These are phyloP conservation scores for Vanessa atalanta DNA, from an alignment of 1,140 invertebrate genomes.

Conservation along the genomic window DNA sequence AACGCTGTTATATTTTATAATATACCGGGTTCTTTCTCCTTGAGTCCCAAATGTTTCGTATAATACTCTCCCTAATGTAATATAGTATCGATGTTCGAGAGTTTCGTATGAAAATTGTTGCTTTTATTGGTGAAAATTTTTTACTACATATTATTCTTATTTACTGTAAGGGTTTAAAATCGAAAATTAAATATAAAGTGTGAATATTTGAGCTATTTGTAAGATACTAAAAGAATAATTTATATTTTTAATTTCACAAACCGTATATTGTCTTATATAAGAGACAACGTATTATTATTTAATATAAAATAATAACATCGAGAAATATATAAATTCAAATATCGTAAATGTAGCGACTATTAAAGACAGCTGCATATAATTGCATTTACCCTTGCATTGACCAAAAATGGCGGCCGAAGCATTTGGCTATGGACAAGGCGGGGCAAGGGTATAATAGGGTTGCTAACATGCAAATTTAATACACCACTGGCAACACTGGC, in stretches of 20 bases:
- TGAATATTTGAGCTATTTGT: no score
- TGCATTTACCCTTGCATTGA: conserved; percentile 38
- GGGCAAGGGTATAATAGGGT: conserved; percentile 54
- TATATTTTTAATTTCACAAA: no score
- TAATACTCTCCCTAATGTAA: conserved; percentile 66
- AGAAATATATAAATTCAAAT: not conserved
- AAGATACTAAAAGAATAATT: no score
- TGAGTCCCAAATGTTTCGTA: conserved; percentile 50
- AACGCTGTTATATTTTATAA: conserved; percentile 72
- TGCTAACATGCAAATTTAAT: conserved; percentile 76
- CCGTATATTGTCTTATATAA: no score
- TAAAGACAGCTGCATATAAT: conserved; percentile 30
- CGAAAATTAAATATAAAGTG: no score
- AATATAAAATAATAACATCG: no score
- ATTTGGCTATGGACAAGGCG: conserved; percentile 42
- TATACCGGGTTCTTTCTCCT: conserved; percentile 52
- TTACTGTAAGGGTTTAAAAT: not conserved
- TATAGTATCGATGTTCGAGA: conserved; percentile 50
- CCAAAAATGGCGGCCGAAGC: conserved; percentile 53
- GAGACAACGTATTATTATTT: no score
- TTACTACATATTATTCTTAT: conserved; percentile 25
- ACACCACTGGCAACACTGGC: conserved; percentile 55
- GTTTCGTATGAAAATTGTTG: conserved; percentile 50
- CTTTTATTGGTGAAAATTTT: conserved; percentile 52
- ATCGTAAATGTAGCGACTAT: not conserved